These are phyloP conservation scores for Mus pahari DNA, from an alignment of 2,113 vertebrate species.

Conservation along the genomic window DNA sequence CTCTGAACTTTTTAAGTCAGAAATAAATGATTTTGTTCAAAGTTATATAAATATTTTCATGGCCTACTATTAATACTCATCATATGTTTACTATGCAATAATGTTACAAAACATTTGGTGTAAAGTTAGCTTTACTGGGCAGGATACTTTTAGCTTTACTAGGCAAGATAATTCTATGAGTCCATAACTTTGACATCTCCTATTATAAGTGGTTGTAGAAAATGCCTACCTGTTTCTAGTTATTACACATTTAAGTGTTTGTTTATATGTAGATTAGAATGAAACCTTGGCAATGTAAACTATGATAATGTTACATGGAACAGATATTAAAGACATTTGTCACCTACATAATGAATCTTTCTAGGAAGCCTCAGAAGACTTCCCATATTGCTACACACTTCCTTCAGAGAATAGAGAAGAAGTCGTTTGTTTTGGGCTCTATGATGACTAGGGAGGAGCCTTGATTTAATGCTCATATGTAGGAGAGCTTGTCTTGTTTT, in stretches of 20 bases:
- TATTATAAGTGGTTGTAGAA: slow-evolving; percentile 9
- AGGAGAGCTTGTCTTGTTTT: neutral
- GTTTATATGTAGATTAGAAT: neutral
- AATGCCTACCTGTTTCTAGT: neutral
- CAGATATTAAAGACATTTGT: neutral
- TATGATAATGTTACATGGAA: neutral
- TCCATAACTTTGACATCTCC: neutral
- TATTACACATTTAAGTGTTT: neutral
- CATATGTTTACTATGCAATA: neutral
- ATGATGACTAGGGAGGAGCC: neutral
- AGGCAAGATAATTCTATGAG: neutral
- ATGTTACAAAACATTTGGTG: slow-evolving; percentile 45
- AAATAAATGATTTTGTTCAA: slow-evolving; percentile 40
- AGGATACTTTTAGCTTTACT: neutral
- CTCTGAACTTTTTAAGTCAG: neutral
- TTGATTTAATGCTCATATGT: neutral
- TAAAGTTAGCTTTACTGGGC: neutral
- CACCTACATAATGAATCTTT: neutral
- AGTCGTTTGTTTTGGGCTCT: neutral
- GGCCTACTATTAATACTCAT: slow-evolving; percentile 41
- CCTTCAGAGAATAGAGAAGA: neutral
- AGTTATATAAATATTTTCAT: slow-evolving; percentile 9
- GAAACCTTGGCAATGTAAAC: neutral
- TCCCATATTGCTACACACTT: neutral
- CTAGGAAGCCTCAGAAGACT: neutral